phyloP scores from a whole-genome alignment of 2,888 invertebrate species.

The Rhabditoides inermis region DNA sequence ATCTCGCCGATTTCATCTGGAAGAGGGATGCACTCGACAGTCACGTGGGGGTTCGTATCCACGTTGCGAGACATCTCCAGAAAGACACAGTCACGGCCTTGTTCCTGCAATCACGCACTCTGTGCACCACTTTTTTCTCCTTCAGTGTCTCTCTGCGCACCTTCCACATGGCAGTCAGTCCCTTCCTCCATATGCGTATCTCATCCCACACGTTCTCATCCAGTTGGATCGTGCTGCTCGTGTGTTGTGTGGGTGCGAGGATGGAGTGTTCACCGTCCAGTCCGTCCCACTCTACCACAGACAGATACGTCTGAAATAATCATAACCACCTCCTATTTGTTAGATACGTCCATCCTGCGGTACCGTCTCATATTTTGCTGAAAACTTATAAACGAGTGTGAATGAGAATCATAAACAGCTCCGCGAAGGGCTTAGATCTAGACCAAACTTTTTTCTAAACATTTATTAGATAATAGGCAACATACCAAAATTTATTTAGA shows the following conservation, averaged over 20 bases:
- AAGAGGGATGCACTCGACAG: slow-evolving; percentile 79
- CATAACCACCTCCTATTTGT: neutral
- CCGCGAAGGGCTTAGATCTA: too few relatives aligned
- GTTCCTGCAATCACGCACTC: slow-evolving; percentile 9
- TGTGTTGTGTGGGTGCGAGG: slow-evolving; percentile 70
- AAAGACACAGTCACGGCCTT: slow-evolving; percentile 73
- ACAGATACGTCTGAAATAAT: slow-evolving; percentile 67
- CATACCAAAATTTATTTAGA: too few relatives aligned
- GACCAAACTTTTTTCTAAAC: too few relatives aligned
- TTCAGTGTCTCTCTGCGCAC: slow-evolving; percentile 50
- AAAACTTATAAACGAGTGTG: too few relatives aligned
- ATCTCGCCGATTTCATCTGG: slow-evolving; percentile 74
- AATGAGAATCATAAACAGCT: too few relatives aligned
- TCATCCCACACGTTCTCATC: slow-evolving; percentile 93
- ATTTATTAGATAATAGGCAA: too few relatives aligned
- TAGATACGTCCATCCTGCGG: too few relatives aligned
- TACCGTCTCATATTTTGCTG: too few relatives aligned
- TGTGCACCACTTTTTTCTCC: neutral
- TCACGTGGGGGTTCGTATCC: slow-evolving; percentile 66
- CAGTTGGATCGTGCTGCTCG: slow-evolving; percentile 71
- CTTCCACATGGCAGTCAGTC: slow-evolving; percentile 71
- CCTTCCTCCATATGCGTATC: slow-evolving; percentile 70
- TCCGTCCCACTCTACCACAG: slow-evolving; percentile 72
- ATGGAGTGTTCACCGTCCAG: slow-evolving; percentile 75
- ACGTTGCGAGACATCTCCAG: slow-evolving; percentile 76